Evolutionary conservation across 1,140 invertebrate genomes (phyloP), one percentile per base, ranked within the genome.

Genomic region (Ruditapes philippinarum): DNA sequence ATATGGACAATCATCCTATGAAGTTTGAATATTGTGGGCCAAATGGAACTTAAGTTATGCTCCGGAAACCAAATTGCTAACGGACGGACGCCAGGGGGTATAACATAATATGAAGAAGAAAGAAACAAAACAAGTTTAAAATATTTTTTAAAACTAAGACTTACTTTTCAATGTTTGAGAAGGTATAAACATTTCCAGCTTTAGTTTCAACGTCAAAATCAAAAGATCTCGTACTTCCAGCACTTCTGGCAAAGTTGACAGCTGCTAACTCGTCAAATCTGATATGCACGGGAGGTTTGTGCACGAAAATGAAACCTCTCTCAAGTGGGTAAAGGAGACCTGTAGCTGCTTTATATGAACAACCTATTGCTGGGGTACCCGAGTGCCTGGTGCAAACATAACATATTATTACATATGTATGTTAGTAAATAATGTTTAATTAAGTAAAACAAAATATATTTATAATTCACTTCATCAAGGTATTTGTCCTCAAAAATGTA

Each of bases 281-380:
- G 86, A 99, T 99, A 93, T 99, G 99, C 87, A 99, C 97, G 0
- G 99, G 99, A 17, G 99, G 99, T 95, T 99, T 99, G 95, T 99
- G 99, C 22, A 99, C 98, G 94, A 99, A 99, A 89, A 99, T 99
- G 93, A 99, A 99, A 38, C 99, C 99, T 94, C 99, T 97, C 95
- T 99, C 99, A n/a, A 99, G 96, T 2, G 99, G 99, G 96, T 99
- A 99, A 45, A 99, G 95, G 93, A 98, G 98, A 25, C 99, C 99
- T 25, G 98, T 99, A 11, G 98, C 98, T n/a, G 99, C 99, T 96
- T 99, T 99, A 96, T 99, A 99, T 0, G 99, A 99, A 96, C 99
- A 99, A 57, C 98, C 97, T 76, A 99, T 97, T 0, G 98, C 98
- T 1, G 98, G 98, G 2, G 98, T 99, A 33, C 98, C 98, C 80